Conservation (phyloP, 2,113 vertebrate genomes). For the Tragelaphus buxtoni region DNA sequence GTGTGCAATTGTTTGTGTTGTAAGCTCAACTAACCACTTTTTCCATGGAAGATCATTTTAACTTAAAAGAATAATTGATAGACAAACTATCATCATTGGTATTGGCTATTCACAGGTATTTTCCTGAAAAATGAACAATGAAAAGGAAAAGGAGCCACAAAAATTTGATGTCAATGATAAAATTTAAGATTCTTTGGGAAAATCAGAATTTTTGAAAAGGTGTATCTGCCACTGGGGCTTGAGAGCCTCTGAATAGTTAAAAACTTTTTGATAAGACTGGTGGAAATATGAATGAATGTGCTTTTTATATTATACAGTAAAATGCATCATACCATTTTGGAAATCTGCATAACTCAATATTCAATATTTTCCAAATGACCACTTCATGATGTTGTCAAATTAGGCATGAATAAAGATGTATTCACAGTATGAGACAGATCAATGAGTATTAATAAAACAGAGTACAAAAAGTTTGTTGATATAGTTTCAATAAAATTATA, state of each 20-base stretch:
- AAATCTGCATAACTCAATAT: not conserved
- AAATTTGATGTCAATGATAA: not conserved
- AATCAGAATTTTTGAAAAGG: not conserved
- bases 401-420: not conserved
- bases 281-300: not conserved
- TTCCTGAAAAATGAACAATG: not conserved
- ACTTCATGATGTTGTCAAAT: not conserved
- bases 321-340: conserved; percentile 14
- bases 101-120: not conserved
- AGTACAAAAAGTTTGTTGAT: not conserved
- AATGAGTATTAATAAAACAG: not conserved
- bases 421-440: not conserved
- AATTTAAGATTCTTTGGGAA: conserved; percentile 8
- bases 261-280: not conserved
- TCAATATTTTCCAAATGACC: conserved; percentile 3
- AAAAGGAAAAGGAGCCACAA: not conserved
- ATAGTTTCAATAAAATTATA: not conserved
- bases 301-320: not conserved
- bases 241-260: not conserved
- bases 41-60: not conserved
- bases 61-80: not conserved
- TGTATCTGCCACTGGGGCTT: not conserved
- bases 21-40: not conserved
- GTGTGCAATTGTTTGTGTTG: not conserved
- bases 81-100: not conserved